Evolutionary conservation across 2,888 invertebrate species (phyloP).

Genomic region (Thera britannica): DNA sequence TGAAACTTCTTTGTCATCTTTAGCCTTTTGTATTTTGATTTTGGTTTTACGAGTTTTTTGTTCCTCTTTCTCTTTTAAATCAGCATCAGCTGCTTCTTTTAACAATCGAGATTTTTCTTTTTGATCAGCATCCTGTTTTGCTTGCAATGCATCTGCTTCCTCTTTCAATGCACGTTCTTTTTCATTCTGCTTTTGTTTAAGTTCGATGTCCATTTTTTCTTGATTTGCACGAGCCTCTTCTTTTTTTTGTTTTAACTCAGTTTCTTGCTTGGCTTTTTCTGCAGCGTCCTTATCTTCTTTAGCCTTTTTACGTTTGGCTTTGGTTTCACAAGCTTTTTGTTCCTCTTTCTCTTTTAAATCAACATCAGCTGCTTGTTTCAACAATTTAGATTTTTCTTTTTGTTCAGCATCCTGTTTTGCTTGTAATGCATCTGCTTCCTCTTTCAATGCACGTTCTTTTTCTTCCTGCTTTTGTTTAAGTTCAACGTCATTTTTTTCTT

Average conservation of each 20-base stretch:
- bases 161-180: constrained; percentile 7
- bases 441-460: constrained; percentile 6
- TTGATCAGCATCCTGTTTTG: constrained; percentile 7
- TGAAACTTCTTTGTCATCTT: constrained; percentile 26
- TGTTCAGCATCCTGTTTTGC: constrained; percentile 5
- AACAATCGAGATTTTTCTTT: not conserved
- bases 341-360: constrained; percentile 3
- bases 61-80: not conserved
- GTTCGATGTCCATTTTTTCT: constrained; percentile 24
- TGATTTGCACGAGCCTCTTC: not conserved
- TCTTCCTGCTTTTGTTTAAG: not conserved
- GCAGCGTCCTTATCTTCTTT: constrained; percentile 4
- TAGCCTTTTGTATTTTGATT: not conserved
- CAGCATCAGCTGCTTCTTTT: not conserved
- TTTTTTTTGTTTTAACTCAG: constrained; percentile 1
- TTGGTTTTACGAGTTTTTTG: not conserved
- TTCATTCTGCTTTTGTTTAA: constrained; percentile 28
- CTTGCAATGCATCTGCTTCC: constrained; percentile 4
- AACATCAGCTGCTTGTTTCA: constrained; percentile 16
- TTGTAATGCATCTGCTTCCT: constrained; percentile 10
- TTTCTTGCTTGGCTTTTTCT: constrained; percentile 17
- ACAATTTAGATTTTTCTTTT: not conserved
- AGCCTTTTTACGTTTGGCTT: not conserved
- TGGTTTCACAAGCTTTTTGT: not conserved
- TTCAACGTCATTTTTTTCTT: not conserved